A percentile compares a stretch with the other conserved stretches of the same genome.
These are phyloP conservation scores for Castor canadensis DNA, from an alignment of 2,113 vertebrate genomes.

Conservation along the genomic window DNA sequence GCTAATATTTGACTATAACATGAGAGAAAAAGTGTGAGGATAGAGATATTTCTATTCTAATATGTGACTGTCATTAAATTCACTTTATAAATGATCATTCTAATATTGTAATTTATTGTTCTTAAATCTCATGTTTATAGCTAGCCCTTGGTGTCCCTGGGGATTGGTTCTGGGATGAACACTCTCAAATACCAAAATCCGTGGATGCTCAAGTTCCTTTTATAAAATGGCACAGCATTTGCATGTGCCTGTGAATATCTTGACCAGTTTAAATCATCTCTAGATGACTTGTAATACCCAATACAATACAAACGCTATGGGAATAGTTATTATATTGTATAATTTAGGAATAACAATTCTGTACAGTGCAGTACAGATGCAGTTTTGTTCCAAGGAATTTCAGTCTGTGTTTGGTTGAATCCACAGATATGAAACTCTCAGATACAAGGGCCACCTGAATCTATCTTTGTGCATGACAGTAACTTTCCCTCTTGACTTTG, in stretches of 20 bases:
- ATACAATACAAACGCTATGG: no score
- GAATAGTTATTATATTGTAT: not conserved
- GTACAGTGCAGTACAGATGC: not conserved
- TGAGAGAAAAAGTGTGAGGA: not conserved
- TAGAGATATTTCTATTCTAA: not conserved
- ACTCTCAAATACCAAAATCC: no score
- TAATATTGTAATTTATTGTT: not conserved
- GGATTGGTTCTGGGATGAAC: not conserved
- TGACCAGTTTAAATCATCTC: no score
- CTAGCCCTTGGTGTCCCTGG: no score
- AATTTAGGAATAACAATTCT: not conserved
- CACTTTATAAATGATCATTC: not conserved
- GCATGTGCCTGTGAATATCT: no score
- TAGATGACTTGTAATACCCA: no score
- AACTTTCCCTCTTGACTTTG: not conserved
- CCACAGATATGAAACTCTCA: no score
- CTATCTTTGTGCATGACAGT: not conserved
- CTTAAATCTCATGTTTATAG: not conserved
- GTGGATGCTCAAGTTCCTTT: no score
- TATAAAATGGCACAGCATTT: no score
- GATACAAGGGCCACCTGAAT: no score
- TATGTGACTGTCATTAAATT: not conserved
- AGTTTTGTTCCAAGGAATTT: not conserved
- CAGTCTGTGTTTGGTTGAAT: no score
- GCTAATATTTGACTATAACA: not conserved